A percentile compares a stretch with the other conserved stretches of the same genome.
phyloP scores from a whole-genome alignment of 2,113 vertebrate genomes.

The Pelmatolapia mariae region DNA sequence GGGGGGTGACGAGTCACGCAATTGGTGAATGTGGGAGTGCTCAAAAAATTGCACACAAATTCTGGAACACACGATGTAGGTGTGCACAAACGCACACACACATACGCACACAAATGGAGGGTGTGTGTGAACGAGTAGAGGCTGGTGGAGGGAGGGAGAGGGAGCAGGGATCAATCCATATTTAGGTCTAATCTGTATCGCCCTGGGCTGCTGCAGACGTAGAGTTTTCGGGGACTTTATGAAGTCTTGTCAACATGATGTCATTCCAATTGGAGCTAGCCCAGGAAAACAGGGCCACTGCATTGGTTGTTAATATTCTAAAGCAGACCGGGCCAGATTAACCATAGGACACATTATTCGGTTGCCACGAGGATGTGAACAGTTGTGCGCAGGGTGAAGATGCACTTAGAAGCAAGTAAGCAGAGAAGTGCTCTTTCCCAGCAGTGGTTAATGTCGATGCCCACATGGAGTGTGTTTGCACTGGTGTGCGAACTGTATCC shows the following conservation, averaged over 20 bases:
- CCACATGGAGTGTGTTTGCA: neutral
- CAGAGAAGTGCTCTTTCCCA: neutral
- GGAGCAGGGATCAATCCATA: slow-evolving; percentile 37
- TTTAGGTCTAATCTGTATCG: slow-evolving; percentile 43
- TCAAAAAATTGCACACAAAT: slow-evolving; percentile 52
- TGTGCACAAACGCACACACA: neutral
- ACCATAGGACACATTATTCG: neutral
- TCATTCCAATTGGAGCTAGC: slow-evolving; percentile 30
- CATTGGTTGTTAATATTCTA: slow-evolving; percentile 39
- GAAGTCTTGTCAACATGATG: slow-evolving; percentile 61
- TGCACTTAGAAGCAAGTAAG: neutral
- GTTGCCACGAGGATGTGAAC: neutral
- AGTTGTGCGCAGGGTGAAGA: neutral
- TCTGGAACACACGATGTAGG: neutral
- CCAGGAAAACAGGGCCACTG: slow-evolving; percentile 10
- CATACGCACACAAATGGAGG: neutral
- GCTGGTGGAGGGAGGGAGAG: neutral
- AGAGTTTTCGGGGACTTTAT: slow-evolving; percentile 50
- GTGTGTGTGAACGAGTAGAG: neutral
- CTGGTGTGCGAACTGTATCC: slow-evolving; percentile 2
- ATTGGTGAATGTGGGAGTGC: slow-evolving; percentile 4
- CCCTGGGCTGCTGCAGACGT: neutral
- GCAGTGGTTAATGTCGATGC: neutral
- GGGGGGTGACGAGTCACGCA: neutral
- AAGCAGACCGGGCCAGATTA: slow-evolving; percentile 1